A percentile compares a stretch with the other conserved stretches of the same genome.
Evolutionary conservation across 2,113 vertebrate species (phyloP).

Genomic region (Erythrolamprus reginae): DNA sequence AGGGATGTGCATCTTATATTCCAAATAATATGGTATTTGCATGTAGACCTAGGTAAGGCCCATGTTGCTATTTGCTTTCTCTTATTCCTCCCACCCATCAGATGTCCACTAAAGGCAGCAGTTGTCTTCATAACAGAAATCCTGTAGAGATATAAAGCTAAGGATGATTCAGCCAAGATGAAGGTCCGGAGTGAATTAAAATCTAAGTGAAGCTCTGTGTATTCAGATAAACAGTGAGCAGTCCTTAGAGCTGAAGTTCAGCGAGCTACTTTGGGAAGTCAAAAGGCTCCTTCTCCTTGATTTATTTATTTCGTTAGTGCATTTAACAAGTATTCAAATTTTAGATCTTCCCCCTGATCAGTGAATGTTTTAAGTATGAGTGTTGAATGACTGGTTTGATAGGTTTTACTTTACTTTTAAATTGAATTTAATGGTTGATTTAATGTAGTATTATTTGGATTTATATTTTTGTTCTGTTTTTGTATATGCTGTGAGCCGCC

Average conservation of each 20-base stretch:
- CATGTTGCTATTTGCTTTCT: neutral
- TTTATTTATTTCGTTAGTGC: neutral
- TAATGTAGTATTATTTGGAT: no score
- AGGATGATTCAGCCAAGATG: neutral
- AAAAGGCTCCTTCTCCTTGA: neutral
- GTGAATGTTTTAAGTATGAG: no score
- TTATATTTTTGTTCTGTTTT: no score
- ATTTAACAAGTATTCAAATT: neutral
- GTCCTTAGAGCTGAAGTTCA: neutral
- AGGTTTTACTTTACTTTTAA: no score
- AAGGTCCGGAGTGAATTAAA: neutral
- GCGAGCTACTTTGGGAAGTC: neutral
- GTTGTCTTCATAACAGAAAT: neutral
- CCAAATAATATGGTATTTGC: no score
- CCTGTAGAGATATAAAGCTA: neutral
- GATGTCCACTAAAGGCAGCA: neutral
- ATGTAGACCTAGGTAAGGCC: neutral
- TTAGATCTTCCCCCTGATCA: no score
- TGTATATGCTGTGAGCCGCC: no score
- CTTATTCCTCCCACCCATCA: neutral
- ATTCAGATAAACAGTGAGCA: neutral
- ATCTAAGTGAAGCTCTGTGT: neutral
- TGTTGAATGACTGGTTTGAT: no score
- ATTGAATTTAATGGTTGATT: no score
- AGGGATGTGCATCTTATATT: no score